Percentiles rank a stretch among this genome's conserved stretches.
Conservation (phyloP, 2,113 vertebrate species). For the Chaetura pelagica region DNA sequence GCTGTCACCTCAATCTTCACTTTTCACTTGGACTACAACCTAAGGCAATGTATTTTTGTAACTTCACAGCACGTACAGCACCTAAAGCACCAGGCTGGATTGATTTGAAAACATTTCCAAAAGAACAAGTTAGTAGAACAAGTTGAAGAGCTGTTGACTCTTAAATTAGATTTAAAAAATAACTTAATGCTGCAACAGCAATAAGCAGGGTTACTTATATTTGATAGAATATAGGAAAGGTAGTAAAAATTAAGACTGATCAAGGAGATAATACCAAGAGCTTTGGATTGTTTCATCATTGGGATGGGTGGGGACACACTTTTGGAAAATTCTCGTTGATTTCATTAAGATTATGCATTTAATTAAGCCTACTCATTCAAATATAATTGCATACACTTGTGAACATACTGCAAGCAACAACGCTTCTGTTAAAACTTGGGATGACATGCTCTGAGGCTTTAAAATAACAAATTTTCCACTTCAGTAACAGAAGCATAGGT, state of each 20-base stretch:
- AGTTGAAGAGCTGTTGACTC: background rate
- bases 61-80: background rate
- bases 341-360: background rate
- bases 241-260: background rate
- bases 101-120: background rate
- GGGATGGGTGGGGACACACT: background rate
- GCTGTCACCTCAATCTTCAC: background rate
- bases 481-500: background rate
- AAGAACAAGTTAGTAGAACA: background rate
- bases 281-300: background rate
- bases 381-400: background rate
- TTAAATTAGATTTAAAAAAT: background rate
- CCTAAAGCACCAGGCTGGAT: background rate
- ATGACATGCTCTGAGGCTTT: background rate
- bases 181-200: background rate
- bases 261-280: background rate
- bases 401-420: background rate
- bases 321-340: background rate
- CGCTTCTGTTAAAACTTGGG: background rate
- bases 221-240: background rate
- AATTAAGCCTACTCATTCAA: background rate
- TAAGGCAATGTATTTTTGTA: background rate
- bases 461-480: background rate
- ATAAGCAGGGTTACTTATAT: background rate
- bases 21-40: background rate